Conservation (phyloP, 2,888 invertebrate species). For the Brachypalpus laphriformis region DNA sequence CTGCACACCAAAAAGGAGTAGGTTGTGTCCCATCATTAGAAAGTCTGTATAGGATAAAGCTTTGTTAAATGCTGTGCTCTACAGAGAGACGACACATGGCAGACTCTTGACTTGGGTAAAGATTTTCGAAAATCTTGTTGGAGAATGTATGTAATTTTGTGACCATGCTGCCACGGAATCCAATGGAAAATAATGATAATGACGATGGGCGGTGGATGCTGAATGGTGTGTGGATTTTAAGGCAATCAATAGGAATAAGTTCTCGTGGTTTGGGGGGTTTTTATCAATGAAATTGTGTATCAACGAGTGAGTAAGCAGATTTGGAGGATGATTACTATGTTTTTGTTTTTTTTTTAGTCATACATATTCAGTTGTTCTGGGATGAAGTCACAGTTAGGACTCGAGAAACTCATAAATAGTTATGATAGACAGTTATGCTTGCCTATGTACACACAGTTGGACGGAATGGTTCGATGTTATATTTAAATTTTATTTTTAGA, state of each 20-base stretch:
- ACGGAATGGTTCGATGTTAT: background rate
- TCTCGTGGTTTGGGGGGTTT: conserved; percentile 1
- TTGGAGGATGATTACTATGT: conserved; percentile 13
- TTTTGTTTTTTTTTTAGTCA: background rate
- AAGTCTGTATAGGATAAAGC: conserved; percentile 40
- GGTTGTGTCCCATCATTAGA: conserved; percentile 18
- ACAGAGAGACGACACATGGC: background rate
- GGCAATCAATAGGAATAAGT: conserved; percentile 45
- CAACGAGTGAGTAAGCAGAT: conserved; percentile 53
- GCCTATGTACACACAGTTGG: background rate
- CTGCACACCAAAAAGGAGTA: conserved; percentile 39
- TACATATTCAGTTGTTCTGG: background rate
- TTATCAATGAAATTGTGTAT: conserved; percentile 56
- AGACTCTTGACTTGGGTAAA: background rate
- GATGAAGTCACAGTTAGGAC: conserved; percentile 2
- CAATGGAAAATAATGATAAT: background rate
- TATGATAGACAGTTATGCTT: background rate
- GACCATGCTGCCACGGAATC: conserved; percentile 10
- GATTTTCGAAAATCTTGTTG: background rate
- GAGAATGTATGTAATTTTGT: conserved; percentile 9
- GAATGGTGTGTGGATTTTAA: conserved; percentile 20
- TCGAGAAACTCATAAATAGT: background rate
- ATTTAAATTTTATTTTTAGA: background rate
- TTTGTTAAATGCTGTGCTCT: background rate
- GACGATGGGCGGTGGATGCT: conserved; percentile 20